These are phyloP conservation scores for Geopemphigus sp. DNA, from an alignment of 1,140 invertebrate species.

Conservation along the genomic window DNA sequence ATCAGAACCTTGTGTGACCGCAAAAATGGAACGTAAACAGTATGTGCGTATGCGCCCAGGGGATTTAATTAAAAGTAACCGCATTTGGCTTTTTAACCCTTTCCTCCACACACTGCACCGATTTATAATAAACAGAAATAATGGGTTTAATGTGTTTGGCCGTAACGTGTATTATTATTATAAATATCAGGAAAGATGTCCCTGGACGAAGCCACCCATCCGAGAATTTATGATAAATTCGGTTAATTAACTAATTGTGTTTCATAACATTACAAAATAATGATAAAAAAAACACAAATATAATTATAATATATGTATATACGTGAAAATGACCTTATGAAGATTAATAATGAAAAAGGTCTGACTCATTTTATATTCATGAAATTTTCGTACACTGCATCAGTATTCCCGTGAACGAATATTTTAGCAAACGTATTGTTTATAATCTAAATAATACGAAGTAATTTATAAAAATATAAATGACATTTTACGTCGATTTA, in stretches of 20 bases:
- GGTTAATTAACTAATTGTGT: constrained; percentile 49
- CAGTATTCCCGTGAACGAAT: neutral
- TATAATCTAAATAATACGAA: constrained; percentile 27
- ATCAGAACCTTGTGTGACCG: neutral
- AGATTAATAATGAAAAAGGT: constrained; percentile 46
- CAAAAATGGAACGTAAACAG: neutral
- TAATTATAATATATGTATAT: constrained; percentile 18
- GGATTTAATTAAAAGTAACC: constrained; percentile 47
- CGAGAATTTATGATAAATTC: constrained; percentile 35
- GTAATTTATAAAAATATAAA: constrained; percentile 29
- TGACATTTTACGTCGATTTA: constrained; percentile 34
- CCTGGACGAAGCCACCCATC: constrained; percentile 5
- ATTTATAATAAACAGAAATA: constrained; percentile 48
- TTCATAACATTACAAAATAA: constrained; percentile 16
- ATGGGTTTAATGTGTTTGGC: constrained; percentile 36
- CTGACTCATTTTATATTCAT: constrained; percentile 43
- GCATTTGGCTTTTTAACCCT: constrained; percentile 45
- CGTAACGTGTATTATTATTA: neutral
- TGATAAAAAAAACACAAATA: neutral
- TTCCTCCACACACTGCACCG: neutral
- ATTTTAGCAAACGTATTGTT: constrained; percentile 37
- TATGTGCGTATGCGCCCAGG: neutral
- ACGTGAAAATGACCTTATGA: constrained; percentile 35
- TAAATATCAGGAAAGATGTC: constrained; percentile 36
- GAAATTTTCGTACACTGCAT: neutral